These are phyloP conservation scores for Pagetopsis macropterus DNA, from an alignment of 2,797 vertebrate species.

Conservation along the genomic window DNA sequence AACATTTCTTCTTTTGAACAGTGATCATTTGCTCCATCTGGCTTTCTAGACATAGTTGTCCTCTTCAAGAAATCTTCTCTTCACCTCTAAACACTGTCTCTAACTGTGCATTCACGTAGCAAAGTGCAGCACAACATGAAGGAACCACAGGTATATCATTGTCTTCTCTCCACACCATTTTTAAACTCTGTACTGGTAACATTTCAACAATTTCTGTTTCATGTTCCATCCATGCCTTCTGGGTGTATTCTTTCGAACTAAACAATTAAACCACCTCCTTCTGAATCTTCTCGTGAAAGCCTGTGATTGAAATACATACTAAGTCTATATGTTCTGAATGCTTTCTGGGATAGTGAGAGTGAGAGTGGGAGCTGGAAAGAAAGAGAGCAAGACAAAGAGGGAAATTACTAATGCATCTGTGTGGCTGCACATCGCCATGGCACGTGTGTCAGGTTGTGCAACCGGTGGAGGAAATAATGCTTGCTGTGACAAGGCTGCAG, in stretches of 20 bases:
- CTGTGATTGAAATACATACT: neutral
- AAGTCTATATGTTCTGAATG: neutral
- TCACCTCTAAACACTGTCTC: neutral
- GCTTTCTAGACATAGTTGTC: neutral
- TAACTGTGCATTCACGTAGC: conserved; percentile 5
- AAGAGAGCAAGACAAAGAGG: neutral
- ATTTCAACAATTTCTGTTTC: neutral
- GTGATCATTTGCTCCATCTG: neutral
- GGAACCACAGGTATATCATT: conserved; percentile 8
- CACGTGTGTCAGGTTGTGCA: conserved; percentile 47
- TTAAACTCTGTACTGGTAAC: neutral
- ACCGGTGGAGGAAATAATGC: neutral
- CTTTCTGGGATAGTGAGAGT: neutral
- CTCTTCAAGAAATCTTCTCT: neutral
- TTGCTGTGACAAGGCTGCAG: conserved; percentile 5
- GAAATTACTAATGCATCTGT: conserved; percentile 8
- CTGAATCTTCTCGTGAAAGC: neutral
- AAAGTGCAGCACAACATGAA: neutral
- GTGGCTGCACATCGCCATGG: conserved; percentile 45
- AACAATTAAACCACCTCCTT: neutral
- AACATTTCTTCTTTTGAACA: neutral
- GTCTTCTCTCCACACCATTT: neutral
- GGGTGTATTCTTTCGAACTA: conserved; percentile 1
- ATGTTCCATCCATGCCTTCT: neutral
- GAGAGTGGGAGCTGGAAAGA: neutral